Base-by-base conservation (phyloP, 2,797 vertebrate genomes). In the Vespertilio murinus region DNA sequence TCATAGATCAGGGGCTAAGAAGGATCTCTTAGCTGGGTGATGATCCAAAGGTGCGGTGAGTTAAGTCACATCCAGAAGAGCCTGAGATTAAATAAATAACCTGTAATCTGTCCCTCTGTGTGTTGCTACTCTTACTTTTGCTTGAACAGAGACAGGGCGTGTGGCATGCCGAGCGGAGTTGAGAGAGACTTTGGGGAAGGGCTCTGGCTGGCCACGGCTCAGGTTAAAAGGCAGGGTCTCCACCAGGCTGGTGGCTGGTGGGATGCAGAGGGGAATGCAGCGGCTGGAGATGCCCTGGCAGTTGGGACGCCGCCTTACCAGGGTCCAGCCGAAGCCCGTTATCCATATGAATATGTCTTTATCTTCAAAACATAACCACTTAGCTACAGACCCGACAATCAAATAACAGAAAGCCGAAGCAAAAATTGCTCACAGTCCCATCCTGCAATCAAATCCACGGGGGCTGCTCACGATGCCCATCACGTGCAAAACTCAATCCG, bases 361-460 rank as follows among this genome's bases (percentile, higher is more conserved):
- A 23, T 33, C 38, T 45, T 94, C 59, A 30, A 75, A 75, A 67
- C n/a, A 40, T 25, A 88, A 59, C 56, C 71, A 16, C 20, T 73
- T 86, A 54, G 70, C 47, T 82, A 69, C 6, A 54, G 38, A 64
- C 33, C 64, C 9, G 25, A 14, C 56, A 75, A 33, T 89, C 73
- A 84, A 91, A 35, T 35, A 89, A 77, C 18, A 79, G 47, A 90
- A 91, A 84, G 25, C 59, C 23, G 85, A 86, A 74, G 16, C 8
- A 88, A 78, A 96, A 89, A 47, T 56, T 61, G 71, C 30, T 80
- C 67, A 23, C 7, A 65, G 75, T 85, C 56, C 30, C 82, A 93
- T 47, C 35, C n/a, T 84, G 71, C 91, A 88, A 83, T 77, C 52
- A 94, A 95, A 47, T 67, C 45, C 64, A 42, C 73, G 52, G n/a